These are phyloP conservation scores for Phainopepla nitens DNA, from an alignment of 2,113 vertebrate species.

Conservation along the genomic window DNA sequence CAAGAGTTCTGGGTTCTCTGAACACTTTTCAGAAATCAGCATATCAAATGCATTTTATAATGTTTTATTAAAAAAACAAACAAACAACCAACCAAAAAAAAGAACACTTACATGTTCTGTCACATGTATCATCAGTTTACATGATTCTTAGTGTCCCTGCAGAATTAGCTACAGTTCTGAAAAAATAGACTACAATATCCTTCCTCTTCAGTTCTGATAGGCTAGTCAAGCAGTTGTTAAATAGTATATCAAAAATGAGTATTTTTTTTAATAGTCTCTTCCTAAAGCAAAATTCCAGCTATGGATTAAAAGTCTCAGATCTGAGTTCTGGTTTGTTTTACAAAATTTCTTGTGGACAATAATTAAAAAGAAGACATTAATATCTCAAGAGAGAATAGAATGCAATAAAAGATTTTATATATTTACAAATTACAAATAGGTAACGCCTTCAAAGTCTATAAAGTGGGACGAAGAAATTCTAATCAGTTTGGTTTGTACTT, in stretches of 20 bases:
- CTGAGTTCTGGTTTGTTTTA: neutral
- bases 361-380: neutral
- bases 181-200: neutral
- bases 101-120: too few species aligned
- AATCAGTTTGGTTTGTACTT: neutral
- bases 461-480: neutral
- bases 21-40: neutral
- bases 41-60: neutral
- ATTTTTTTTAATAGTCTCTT: neutral
- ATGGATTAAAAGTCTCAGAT: neutral
- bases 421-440: neutral
- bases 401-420: neutral
- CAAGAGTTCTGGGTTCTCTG: neutral
- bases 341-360: neutral
- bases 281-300: neutral
- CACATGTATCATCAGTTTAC: neutral
- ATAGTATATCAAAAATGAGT: neutral
- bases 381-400: neutral
- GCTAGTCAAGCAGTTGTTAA: neutral
- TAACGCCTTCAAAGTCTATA: rapidly evolving
- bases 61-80: neutral
- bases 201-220: neutral
- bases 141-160: neutral
- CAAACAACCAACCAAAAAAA: too few species aligned
- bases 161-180: neutral